Conservation (phyloP, 2,888 invertebrate species). For the Urechis unicinctus region DNA sequence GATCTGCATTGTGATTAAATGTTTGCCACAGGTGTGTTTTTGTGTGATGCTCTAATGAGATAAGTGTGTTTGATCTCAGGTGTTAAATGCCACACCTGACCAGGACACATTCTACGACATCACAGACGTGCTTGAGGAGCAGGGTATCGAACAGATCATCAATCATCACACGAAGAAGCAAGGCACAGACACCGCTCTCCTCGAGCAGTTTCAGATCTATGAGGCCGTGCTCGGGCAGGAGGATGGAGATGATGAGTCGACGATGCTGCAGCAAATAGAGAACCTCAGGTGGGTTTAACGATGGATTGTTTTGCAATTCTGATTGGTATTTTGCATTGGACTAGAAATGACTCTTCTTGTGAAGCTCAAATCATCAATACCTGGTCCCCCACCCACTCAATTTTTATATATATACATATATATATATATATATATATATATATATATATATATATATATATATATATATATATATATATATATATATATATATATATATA, state of each 20-base stretch:
- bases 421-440: too few relatives aligned
- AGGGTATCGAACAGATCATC: constrained; percentile 53
- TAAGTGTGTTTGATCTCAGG: too few relatives aligned
- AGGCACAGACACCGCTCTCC: constrained; percentile 84
- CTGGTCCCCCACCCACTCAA: too few relatives aligned
- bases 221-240: constrained; percentile 86
- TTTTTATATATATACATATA: too few relatives aligned
- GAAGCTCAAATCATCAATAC: too few relatives aligned
- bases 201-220: constrained; percentile 90
- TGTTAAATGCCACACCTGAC: constrained; percentile 84
- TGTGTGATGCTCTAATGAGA: too few relatives aligned
- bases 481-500: constrained; percentile 1
- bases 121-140: constrained; percentile 89
- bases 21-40: too few relatives aligned
- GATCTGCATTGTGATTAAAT: too few relatives aligned
- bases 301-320: background rate
- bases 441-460: constrained; percentile 1
- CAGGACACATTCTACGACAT: constrained; percentile 97
- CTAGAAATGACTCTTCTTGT: too few relatives aligned
- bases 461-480: constrained; percentile 1
- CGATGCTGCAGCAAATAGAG: constrained; percentile 27
- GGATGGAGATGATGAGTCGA: constrained; percentile 59
- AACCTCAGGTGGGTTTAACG: constrained; percentile 42
- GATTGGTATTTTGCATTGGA: background rate
- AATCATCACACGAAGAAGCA: constrained; percentile 58